A percentile compares a stretch with the other conserved stretches of the same genome.
phyloP scores from a whole-genome alignment of 2,888 invertebrate species.

The Dryocosmus kuriphilus region DNA sequence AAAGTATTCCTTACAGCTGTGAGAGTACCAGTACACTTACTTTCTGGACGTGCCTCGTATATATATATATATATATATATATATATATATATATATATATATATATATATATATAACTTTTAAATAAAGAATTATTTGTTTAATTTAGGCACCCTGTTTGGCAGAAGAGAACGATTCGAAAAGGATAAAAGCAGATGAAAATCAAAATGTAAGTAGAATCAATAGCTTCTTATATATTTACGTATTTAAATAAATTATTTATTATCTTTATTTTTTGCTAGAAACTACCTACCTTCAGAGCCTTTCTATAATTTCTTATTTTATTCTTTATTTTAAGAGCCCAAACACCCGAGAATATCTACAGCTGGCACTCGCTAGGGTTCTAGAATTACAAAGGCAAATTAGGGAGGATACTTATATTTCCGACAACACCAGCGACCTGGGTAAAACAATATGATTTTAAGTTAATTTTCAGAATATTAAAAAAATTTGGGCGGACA shows the following conservation, averaged over 20 bases:
- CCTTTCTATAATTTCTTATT: background rate
- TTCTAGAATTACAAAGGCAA: conserved; percentile 71
- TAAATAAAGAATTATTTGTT: conserved; percentile 9
- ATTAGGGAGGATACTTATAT: conserved; percentile 68
- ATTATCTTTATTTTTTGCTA: background rate
- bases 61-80: no score
- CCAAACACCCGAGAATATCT: conserved; percentile 70
- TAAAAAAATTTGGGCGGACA: no score
- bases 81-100: no score
- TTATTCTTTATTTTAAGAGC: conserved; percentile 54
- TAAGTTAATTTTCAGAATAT: background rate
- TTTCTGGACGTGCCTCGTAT: no score
- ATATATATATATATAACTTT: background rate
- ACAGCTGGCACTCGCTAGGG: conserved; percentile 68
- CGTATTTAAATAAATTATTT: background rate
- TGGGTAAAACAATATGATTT: conserved; percentile 59
- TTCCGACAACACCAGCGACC: conserved; percentile 63
- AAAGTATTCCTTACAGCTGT: no score
- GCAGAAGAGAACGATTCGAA: conserved; percentile 62
- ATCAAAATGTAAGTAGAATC: background rate
- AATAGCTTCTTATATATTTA: background rate
- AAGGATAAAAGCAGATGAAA: conserved; percentile 43
- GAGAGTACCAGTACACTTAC: no score
- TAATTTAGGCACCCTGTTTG: conserved; percentile 66
- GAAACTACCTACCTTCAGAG: no score